phyloP scores from a whole-genome alignment of 1,140 invertebrate genomes.

The Phenacoccus solenopsis region DNA sequence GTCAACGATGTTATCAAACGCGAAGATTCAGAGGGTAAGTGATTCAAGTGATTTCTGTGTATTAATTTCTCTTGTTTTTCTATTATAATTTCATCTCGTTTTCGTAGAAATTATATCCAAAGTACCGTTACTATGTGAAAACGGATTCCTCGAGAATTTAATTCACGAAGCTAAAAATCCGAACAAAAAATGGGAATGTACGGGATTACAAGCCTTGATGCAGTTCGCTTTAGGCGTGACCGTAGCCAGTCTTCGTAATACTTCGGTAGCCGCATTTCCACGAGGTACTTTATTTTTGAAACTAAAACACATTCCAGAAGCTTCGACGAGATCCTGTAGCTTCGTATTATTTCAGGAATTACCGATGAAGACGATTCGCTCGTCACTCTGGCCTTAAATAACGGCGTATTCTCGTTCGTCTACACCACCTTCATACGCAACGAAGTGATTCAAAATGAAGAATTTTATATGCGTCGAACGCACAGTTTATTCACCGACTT shows the following conservation, averaged over 20 bases:
- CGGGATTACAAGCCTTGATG: slow-evolving; percentile 55
- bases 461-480: slow-evolving; percentile 66
- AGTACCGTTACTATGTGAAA: slow-evolving; percentile 57
- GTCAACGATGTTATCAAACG: slow-evolving; percentile 57
- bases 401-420: slow-evolving; percentile 67
- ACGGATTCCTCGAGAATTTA: slow-evolving; percentile 44
- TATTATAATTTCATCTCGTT: slow-evolving; percentile 20
- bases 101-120: slow-evolving; percentile 48
- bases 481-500: slow-evolving; percentile 85
- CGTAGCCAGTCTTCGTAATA: slow-evolving; percentile 57
- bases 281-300: background rate
- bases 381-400: slow-evolving; percentile 61
- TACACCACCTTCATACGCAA: slow-evolving; percentile 57
- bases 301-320: too few species aligned
- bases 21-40: slow-evolving; percentile 42
- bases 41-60: slow-evolving; percentile 21
- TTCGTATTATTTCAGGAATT: slow-evolving; percentile 31
- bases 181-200: slow-evolving; percentile 43
- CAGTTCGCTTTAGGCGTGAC: slow-evolving; percentile 69
- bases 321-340: background rate
- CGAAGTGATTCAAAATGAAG: slow-evolving; percentile 52
- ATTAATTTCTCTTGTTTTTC: background rate
- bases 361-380: slow-evolving; percentile 63
- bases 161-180: slow-evolving; percentile 42
- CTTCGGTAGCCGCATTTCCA: slow-evolving; percentile 33